Evolutionary conservation across 1,140 invertebrate species (phyloP), one percentile per base, ranked within the genome.

Genomic region (Dolichoris vasculosae): DNA sequence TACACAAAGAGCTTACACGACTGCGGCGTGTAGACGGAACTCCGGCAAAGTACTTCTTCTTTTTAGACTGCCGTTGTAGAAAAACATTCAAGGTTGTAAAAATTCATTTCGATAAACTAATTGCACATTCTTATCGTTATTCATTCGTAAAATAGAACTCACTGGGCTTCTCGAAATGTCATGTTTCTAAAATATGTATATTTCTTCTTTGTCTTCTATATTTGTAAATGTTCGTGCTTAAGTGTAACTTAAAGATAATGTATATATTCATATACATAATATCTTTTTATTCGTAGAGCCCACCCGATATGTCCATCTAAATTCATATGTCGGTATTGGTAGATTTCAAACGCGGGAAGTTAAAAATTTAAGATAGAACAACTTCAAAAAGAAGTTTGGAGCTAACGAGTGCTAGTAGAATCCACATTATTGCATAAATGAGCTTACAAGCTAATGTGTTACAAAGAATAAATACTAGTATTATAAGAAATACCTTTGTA

Each of bases 341-440:
- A 13, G 20, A 23, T 40, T n/a, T 15, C 32, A n/a, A 77, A 43
- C 73, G 63, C 79, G 85, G 43, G 30, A 73, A 63, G 17, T 64
- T 83, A 11, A n/a, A 83, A 83, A 43, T 63, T 55, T 38, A 82
- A 9, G 85, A 73, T 17, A 82, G 59, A 20, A 82, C 15, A 15
- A 69, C 30, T 23, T 84, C 71, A 48, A 84, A 87, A n/a, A 84
- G 30, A 20, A 87, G 32, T 87, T 88, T 88, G 2, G 84, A 78
- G 40, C 64, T 80, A 8, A 85, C 26, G 6, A 89, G 64, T n/a
- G 88, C 69, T 20, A 90, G 20, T 15, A 90, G 40, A 0, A 86
- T 83, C 83, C 85, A 89, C 15, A 89, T 84, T 75, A 90, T 88
- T 51, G 83, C 76, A 40, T 88, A 88, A 2, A 89, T 63, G 26